A percentile compares a stretch with the other conserved stretches of the same genome.
These are phyloP conservation scores for Cyprichromis sp. DNA, from an alignment of 2,113 vertebrate species.

Conservation along the genomic window DNA sequence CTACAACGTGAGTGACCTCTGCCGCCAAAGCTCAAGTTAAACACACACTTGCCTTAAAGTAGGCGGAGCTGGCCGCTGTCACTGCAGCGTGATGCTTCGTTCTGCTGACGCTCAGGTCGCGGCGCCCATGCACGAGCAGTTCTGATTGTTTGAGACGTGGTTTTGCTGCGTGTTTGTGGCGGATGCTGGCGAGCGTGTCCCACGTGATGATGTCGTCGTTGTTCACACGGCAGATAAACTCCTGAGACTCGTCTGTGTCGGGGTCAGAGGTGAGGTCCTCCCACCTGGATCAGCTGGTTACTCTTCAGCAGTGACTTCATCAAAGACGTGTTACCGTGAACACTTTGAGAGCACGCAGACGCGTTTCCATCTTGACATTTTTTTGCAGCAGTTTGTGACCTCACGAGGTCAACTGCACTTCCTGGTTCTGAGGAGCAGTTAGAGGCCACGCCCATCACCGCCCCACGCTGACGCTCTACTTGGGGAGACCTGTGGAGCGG, in stretches of 20 bases:
- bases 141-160: neutral
- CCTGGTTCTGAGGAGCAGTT: neutral
- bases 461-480: neutral
- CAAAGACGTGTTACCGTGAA: neutral
- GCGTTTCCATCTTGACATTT: neutral
- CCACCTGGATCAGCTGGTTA: neutral
- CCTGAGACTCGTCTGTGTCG: neutral
- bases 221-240: neutral
- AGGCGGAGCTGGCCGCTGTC: neutral
- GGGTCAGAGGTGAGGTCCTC: neutral
- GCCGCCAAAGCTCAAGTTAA: neutral
- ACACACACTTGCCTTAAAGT: neutral
- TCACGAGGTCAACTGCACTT: neutral
- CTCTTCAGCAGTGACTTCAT: neutral
- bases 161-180: neutral
- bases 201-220: neutral
- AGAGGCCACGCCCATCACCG: neutral
- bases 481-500: neutral
- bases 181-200: neutral
- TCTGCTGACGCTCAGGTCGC: neutral
- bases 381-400: neutral
- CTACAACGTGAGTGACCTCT: slow-evolving; percentile 56
- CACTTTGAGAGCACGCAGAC: neutral
- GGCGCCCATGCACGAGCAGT: neutral
- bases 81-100: neutral